phyloP scores from a whole-genome alignment of 2,888 invertebrate species.

The Leptinotarsa tumamoca region DNA sequence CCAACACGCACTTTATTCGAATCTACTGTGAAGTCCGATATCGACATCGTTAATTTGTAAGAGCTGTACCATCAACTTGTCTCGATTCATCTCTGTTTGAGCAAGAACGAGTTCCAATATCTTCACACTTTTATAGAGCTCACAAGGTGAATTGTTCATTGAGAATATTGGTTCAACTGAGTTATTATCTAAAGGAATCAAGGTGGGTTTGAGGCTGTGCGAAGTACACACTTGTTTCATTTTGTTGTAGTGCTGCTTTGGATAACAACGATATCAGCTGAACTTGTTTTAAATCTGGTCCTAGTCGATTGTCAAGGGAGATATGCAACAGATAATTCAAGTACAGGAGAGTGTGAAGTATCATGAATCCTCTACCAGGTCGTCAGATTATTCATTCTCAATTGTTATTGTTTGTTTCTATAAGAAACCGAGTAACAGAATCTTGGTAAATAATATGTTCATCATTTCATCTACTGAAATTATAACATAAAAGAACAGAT shows the following conservation, averaged over 20 bases:
- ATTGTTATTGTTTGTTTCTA: too few species aligned
- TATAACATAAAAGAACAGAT: too few species aligned
- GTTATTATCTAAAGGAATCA: neutral
- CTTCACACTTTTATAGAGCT: neutral
- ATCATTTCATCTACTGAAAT: too few species aligned
- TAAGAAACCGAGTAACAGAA: too few species aligned
- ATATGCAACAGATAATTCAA: too few species aligned
- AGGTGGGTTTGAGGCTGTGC: neutral
- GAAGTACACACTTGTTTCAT: neutral
- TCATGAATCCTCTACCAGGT: too few species aligned
- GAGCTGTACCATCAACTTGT: neutral
- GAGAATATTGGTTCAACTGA: neutral
- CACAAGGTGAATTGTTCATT: conserved; percentile 2
- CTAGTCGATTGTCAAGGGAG: too few species aligned
- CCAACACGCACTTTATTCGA: neutral
- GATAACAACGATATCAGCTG: neutral
- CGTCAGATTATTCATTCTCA: too few species aligned
- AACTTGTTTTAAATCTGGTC: neutral
- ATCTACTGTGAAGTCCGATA: neutral
- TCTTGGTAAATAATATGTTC: too few species aligned
- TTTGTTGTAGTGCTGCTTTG: neutral
- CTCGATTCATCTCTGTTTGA: conserved; percentile 12
- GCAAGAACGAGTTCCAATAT: conserved; percentile 2
- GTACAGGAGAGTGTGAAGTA: too few species aligned
- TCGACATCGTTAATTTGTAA: conserved; percentile 14